Conservation (phyloP, 2,113 vertebrate species). For the Cisticola juncidis region DNA sequence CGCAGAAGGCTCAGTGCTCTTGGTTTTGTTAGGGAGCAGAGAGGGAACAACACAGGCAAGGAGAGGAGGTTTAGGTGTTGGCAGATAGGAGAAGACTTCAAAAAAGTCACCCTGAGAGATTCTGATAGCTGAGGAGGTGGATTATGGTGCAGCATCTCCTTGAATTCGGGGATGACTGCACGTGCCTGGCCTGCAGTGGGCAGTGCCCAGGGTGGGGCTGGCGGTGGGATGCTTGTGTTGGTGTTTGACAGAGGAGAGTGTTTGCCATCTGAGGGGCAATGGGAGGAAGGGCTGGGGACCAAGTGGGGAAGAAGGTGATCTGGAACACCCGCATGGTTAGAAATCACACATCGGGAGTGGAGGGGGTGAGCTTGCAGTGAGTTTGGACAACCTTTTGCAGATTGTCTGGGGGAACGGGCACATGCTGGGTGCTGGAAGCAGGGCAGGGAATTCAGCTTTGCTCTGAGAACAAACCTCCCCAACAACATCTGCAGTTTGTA, state of each 20-base stretch:
- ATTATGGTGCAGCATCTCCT: background rate
- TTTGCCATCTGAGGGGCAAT: background rate
- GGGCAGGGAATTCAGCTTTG: background rate
- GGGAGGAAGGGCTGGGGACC: background rate
- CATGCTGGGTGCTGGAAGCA: background rate
- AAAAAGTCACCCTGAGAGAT: background rate
- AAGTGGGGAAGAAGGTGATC: background rate
- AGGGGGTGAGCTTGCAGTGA: accelerated
- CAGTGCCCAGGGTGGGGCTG: accelerated
- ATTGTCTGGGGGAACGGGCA: accelerated
- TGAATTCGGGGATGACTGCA: no score
- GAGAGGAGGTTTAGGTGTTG: background rate
- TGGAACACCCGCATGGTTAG: background rate
- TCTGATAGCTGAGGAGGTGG: background rate
- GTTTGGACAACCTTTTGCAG: background rate
- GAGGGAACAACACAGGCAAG: background rate
- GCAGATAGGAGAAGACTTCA: background rate
- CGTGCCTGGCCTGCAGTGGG: background rate
- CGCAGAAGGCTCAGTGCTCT: background rate
- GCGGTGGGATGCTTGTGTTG: accelerated
- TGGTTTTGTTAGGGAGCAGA: background rate
- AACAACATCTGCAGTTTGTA: background rate
- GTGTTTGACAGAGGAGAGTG: background rate
- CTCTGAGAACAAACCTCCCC: background rate
- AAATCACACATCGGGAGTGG: accelerated